phyloP scores from a whole-genome alignment of 2,888 invertebrate species.

The Mesoligia furuncula region DNA sequence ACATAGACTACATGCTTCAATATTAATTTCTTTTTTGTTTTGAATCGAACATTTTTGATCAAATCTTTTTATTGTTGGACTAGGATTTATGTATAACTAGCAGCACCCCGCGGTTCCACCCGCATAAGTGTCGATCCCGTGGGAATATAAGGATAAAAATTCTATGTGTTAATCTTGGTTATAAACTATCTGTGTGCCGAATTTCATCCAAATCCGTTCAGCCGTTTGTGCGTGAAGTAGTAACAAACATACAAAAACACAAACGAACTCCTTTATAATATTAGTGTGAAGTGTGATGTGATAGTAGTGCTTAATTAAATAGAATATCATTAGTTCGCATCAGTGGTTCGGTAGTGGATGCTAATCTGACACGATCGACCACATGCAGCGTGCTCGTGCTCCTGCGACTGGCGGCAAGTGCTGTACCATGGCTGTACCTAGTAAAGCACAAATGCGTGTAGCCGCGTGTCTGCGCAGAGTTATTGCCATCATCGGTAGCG shows the following conservation, averaged over 20 bases:
- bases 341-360: slow-evolving; percentile 2
- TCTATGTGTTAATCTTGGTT: too few relatives aligned
- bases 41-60: neutral
- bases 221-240: too few relatives aligned
- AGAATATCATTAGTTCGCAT: slow-evolving; percentile 4
- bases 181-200: neutral
- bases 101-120: too few relatives aligned
- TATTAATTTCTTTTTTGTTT: neutral
- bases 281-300: too few relatives aligned
- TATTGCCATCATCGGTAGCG: too few relatives aligned
- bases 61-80: neutral
- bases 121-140: too few relatives aligned
- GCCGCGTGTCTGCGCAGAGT: too few relatives aligned
- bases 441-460: neutral
- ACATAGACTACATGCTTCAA: neutral
- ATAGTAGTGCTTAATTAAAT: slow-evolving; percentile 4
- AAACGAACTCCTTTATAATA: too few relatives aligned
- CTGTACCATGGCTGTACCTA: neutral
- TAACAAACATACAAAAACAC: too few relatives aligned
- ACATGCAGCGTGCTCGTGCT: neutral
- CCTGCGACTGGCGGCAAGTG: too few relatives aligned
- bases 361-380: slow-evolving; percentile 5
- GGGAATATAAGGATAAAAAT: too few relatives aligned
- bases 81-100: neutral
- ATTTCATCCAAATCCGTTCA: too few relatives aligned